These are phyloP conservation scores for Phortica variegata DNA, from an alignment of 1,140 invertebrate species.

Conservation along the genomic window DNA sequence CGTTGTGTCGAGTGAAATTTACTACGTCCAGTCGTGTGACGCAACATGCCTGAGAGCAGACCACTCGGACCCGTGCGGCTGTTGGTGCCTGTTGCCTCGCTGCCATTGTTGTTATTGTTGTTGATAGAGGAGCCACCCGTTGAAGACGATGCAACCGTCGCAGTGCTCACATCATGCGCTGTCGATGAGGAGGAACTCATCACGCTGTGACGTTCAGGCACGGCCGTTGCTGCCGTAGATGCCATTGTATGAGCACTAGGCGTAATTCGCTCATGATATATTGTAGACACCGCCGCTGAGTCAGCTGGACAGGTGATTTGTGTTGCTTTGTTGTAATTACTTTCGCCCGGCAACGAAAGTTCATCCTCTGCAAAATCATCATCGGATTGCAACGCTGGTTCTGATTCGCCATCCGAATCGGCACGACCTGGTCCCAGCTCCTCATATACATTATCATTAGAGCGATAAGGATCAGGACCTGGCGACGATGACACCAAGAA, in stretches of 20 bases:
- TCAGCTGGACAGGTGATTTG: constrained; percentile 30
- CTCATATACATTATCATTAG: constrained; percentile 72
- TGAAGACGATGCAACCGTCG: constrained; percentile 28
- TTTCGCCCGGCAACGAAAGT: constrained; percentile 62
- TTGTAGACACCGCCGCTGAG: constrained; percentile 55
- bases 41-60: constrained; percentile 9
- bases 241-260: too few species aligned
- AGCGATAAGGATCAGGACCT: constrained; percentile 68
- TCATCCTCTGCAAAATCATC: constrained; percentile 73
- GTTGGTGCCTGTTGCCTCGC: neutral
- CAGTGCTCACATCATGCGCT: constrained; percentile 40
- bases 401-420: constrained; percentile 66
- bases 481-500: constrained; percentile 70
- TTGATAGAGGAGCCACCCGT: constrained; percentile 13
- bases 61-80: neutral
- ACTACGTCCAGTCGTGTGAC: constrained; percentile 11
- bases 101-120: constrained; percentile 17
- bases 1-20: constrained; percentile 2
- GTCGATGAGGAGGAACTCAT: constrained; percentile 45
- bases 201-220: constrained; percentile 52
- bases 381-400: constrained; percentile 64
- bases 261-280: constrained; percentile 57
- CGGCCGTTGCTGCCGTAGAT: constrained; percentile 16
- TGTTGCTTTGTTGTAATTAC: constrained; percentile 57
- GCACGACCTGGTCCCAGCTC: constrained; percentile 61